These are phyloP conservation scores for Drosophila kepulauana DNA, from an alignment of 1,140 invertebrate species.

Conservation along the genomic window DNA sequence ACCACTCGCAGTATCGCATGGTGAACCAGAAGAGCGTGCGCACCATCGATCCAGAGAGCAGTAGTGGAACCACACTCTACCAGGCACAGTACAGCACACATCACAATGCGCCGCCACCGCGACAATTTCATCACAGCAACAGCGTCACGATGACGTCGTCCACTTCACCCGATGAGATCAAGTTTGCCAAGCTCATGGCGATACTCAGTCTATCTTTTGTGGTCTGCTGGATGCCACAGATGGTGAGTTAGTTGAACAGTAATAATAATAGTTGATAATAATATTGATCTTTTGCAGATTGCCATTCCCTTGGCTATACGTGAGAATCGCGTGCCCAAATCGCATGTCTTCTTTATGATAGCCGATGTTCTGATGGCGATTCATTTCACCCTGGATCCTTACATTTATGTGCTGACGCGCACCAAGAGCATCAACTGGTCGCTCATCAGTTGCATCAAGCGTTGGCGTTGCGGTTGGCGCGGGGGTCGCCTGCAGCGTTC, in stretches of 20 bases:
- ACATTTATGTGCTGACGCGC: conserved; percentile 91
- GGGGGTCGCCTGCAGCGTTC: conserved; percentile 65
- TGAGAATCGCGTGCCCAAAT: conserved; percentile 59
- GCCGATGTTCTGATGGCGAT: conserved; percentile 92
- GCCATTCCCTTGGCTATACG: conserved; percentile 89
- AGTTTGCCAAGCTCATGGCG: conserved; percentile 93
- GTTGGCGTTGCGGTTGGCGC: conserved; percentile 72
- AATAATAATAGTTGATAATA: not conserved
- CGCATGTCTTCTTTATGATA: conserved; percentile 81
- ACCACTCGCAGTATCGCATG: conserved; percentile 77
- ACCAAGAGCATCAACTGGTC: conserved; percentile 84
- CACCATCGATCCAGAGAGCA: conserved; percentile 72
- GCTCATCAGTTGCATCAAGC: conserved; percentile 70
- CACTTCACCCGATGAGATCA: conserved; percentile 91
- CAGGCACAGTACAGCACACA: conserved; percentile 59
- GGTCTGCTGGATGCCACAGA: conserved; percentile 94
- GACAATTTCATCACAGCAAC: conserved; percentile 74
- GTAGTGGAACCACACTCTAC: conserved; percentile 74
- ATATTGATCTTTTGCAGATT: conserved; percentile 86
- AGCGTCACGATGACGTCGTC: conserved; percentile 80
- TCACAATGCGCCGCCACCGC: conserved; percentile 50
- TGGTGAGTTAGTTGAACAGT: conserved; percentile 89
- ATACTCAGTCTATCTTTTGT: conserved; percentile 93
- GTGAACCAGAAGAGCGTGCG: conserved; percentile 69
- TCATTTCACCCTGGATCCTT: conserved; percentile 93